Evolutionary conservation across 2,888 invertebrate genomes (phyloP), one percentile per base, ranked within the genome.

Genomic region (Megastigmus dorsalis): DNA sequence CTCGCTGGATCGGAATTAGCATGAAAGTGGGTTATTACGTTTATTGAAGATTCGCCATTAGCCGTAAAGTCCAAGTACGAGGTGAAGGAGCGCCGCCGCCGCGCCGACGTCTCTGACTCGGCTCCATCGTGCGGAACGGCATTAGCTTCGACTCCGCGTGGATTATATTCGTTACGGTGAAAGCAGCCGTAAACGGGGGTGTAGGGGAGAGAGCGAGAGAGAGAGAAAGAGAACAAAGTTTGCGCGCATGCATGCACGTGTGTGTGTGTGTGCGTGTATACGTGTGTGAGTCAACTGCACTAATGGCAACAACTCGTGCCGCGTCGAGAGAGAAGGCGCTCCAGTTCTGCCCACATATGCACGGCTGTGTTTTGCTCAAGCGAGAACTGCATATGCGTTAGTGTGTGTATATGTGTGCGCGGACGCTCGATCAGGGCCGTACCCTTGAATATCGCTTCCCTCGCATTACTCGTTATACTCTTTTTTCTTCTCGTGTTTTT

Each of bases 351-450:
- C 82, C 80, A 81, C 81, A 80, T 81, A 80, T 80, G 81, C 80
- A 82, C 81, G 80, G 79, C 78, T 76, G 73, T 78, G n/a, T n/a
- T n/a, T n/a, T n/a, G n/a, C n/a, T n/a, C n/a, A n/a, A n/a, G n/a
- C n/a, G n/a, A n/a, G n/a, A n/a, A n/a, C 82, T 80, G 80, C 81
- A 80, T 81, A 80, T 80, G 81, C 80, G 81, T 80, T 80, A 79
- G 78, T 76, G 73, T 78, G 80, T 36, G 48, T 57, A 36, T 33
- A 13, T n/a, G 50, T 41, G 15, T 23, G 20, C 23, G 10, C 41
- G 36, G 23, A 48, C 28, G 10, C 15, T 18, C 20, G n/a, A n/a
- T 41, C 70, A 63, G 70, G 70, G 63, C 52, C 63, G 63, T 71
- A 63, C 59, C 55, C 63, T 71, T 55, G 62, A 52, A 43, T n/a